These are phyloP conservation scores for mouse (Mus musculus) DNA, from an alignment of 2,113 vertebrate species.

Conservation along the genomic window DNA sequence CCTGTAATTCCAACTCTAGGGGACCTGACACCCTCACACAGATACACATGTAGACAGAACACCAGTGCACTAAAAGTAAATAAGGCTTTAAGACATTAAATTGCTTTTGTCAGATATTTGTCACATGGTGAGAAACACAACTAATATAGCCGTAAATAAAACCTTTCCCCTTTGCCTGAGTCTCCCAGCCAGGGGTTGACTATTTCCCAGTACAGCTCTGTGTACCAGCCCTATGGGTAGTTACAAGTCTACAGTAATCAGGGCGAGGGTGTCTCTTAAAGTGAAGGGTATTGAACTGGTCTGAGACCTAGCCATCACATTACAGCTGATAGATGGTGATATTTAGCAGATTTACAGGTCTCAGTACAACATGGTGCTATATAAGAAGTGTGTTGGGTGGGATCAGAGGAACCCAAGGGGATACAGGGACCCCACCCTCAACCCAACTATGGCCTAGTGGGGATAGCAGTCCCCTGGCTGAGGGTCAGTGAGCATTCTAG, in stretches of 20 bases:
- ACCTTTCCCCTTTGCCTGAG: background rate
- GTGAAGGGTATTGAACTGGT: background rate
- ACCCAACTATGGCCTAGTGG: background rate
- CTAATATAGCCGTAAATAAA: background rate
- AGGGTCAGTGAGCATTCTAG: background rate
- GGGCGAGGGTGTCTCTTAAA: background rate
- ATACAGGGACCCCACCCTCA: background rate
- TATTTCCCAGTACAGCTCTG: fast-evolving
- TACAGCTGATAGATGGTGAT: background rate
- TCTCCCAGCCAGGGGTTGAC: background rate
- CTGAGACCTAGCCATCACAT: background rate
- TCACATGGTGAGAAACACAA: background rate
- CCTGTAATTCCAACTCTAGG: background rate
- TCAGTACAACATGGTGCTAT: no score
- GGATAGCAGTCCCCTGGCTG: background rate
- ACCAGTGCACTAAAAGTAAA: background rate
- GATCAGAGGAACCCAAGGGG: background rate
- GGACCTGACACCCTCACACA: background rate
- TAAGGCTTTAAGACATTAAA: background rate
- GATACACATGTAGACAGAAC: background rate
- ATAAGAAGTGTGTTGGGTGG: background rate
- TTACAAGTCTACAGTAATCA: no score
- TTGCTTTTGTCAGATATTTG: background rate
- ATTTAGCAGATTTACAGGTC: background rate
- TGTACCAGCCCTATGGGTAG: background rate